Conservation (phyloP, 2,797 vertebrate species). For the Pangasius mekongensis region DNA sequence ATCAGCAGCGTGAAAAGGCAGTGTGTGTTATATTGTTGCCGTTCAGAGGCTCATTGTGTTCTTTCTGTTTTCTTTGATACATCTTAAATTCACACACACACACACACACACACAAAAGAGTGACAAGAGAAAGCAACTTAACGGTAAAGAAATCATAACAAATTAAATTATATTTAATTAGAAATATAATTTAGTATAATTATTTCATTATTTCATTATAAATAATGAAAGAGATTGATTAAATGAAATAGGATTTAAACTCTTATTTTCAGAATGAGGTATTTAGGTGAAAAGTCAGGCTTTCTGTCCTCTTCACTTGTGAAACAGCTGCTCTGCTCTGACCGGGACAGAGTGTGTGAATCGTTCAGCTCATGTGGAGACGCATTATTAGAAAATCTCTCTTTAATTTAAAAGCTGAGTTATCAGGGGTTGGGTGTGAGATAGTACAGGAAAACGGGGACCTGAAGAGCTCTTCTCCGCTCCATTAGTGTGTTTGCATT, state of each 20-base stretch:
- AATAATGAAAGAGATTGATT: neutral
- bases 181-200: neutral
- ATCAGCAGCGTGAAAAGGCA: conserved; percentile 14
- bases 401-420: neutral
- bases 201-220: neutral
- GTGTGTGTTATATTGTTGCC: conserved; percentile 41
- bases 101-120: neutral
- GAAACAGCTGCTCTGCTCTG: neutral
- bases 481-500: neutral
- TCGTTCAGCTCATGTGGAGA: neutral
- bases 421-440: neutral
- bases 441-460: neutral
- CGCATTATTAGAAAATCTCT: neutral
- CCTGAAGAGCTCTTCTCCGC: neutral
- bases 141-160: neutral
- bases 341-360: neutral
- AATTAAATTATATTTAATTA: neutral
- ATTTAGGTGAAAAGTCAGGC: neutral
- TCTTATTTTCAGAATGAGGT: too few relatives aligned
- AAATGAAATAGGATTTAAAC: neutral
- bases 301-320: neutral
- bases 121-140: neutral
- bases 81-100: neutral
- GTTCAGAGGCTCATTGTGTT: conserved; percentile 12
- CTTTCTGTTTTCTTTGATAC: conserved; percentile 1